phyloP scores from a whole-genome alignment of 1,140 invertebrate genomes.

The Goniozus legneri region DNA sequence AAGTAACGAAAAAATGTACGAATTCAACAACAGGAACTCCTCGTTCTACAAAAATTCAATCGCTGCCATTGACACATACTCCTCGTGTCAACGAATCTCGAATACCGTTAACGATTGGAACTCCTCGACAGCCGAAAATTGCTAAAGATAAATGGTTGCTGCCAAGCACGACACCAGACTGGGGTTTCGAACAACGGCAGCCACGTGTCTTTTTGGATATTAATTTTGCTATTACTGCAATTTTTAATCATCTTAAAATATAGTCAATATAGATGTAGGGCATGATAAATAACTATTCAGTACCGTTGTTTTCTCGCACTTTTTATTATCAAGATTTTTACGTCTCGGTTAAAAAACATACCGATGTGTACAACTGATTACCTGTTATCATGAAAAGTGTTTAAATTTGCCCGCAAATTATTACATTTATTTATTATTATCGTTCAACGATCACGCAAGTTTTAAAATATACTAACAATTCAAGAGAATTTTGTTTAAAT shows the following conservation, averaged over 20 bases:
- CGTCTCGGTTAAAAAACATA: background rate
- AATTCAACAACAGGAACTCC: background rate
- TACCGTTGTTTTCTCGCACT: background rate
- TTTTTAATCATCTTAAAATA: background rate
- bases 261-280: conserved; percentile 1
- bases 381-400: background rate
- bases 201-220: conserved; percentile 5
- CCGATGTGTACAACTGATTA: background rate
- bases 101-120: too few species aligned
- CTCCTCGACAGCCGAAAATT: too few species aligned
- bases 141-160: background rate
- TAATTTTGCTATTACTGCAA: conserved; percentile 7
- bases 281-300: background rate
- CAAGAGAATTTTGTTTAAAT: too few species aligned
- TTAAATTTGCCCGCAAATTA: background rate
- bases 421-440: too few species aligned
- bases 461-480: too few species aligned
- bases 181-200: background rate
- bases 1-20: background rate
- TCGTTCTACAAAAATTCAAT: too few species aligned
- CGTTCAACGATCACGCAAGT: too few species aligned
- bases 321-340: background rate
- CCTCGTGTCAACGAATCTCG: too few species aligned
- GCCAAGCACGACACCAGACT: conserved; percentile 8
- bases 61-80: too few species aligned